phyloP scores from a whole-genome alignment of 1,140 invertebrate genomes.

The Tribolium castaneum region DNA sequence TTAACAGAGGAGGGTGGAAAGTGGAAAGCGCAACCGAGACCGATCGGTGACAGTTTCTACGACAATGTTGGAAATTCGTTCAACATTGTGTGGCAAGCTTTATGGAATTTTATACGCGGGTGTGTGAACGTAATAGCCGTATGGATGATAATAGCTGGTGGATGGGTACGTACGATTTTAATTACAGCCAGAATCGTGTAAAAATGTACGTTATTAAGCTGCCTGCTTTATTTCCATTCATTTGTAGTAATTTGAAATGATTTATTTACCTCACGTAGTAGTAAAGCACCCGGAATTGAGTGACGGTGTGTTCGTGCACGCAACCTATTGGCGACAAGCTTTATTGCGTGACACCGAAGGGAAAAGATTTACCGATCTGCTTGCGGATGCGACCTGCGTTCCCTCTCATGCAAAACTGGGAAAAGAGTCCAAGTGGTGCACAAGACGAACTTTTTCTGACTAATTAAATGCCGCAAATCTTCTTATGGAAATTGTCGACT shows the following conservation, averaged over 20 bases:
- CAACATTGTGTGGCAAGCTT: not conserved
- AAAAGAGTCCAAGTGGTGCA: too few species aligned
- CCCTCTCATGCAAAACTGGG: not conserved
- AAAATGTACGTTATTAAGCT: constrained; percentile 17
- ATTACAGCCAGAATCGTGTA: constrained; percentile 1
- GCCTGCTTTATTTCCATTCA: constrained; percentile 15
- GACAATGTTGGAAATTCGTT: not conserved
- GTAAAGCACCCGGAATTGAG: constrained; percentile 27
- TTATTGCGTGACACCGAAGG: constrained; percentile 31
- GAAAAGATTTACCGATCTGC: not conserved
- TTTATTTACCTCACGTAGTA: constrained; percentile 36
- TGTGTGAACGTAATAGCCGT: not conserved
- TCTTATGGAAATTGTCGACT: too few species aligned
- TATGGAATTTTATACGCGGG: constrained; percentile 15
- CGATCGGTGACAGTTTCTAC: not conserved
- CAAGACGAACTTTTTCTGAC: too few species aligned
- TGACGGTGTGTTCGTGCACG: constrained; percentile 32
- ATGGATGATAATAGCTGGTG: not conserved
- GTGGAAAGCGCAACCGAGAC: not conserved
- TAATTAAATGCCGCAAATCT: too few species aligned
- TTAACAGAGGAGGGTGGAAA: not conserved
- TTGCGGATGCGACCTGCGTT: constrained; percentile 8
- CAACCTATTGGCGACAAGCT: constrained; percentile 36
- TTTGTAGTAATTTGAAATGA: constrained; percentile 33
- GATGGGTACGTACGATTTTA: not conserved